Base-by-base conservation (phyloP, 2,113 vertebrate species). In the Eclectus roratus region DNA sequence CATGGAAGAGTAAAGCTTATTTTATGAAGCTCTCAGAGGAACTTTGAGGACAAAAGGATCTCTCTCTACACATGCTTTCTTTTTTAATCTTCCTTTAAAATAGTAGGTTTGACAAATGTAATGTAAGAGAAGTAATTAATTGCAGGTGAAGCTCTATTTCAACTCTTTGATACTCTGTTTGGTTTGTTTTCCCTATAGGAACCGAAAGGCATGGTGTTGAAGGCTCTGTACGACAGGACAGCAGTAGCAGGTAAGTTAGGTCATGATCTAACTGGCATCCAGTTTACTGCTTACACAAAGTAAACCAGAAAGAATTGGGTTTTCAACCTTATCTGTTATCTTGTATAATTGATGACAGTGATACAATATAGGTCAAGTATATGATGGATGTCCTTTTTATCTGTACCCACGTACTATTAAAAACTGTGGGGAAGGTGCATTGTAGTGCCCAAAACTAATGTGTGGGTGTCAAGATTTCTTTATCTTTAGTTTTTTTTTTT, bases 191-290 rank as follows among this genome's bases (percentile, higher is more conserved):
- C 76, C 19, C 29, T 20, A 3, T 70, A 97, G 97, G 85, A 91
- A 58, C 76, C 13, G 70, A 93, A 96, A 97, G 80, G 92, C 83
- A 82, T 77, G 94, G 70, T 94, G 73, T 92, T 69, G 91, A 85
- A 92, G 31, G 60, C 84, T 97, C 86, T 93, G 47, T 94, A 49
- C 93, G 0, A 23, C 91, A 89, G 55, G 92, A 94, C 44, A 95
- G 85, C 88, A 95, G 53, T 70, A 82, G 77, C 78, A 96, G 96
- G 97, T 97, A 85, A 97, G 86, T 94, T 64, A 61, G 47, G 61
- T 73, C 17, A 23, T 80, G 41, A 61, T 77, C 39, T 86, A 70
- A 72, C 29, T 39, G 63, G 11, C 16, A 60, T 44, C 50, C 70
- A 85, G 15, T 24, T 89, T 84, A 18, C 11, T 76, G 47, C 24